Evolutionary conservation across 1,140 invertebrate genomes (phyloP).

Genomic region (Bursaphelenchus mucronatus): DNA sequence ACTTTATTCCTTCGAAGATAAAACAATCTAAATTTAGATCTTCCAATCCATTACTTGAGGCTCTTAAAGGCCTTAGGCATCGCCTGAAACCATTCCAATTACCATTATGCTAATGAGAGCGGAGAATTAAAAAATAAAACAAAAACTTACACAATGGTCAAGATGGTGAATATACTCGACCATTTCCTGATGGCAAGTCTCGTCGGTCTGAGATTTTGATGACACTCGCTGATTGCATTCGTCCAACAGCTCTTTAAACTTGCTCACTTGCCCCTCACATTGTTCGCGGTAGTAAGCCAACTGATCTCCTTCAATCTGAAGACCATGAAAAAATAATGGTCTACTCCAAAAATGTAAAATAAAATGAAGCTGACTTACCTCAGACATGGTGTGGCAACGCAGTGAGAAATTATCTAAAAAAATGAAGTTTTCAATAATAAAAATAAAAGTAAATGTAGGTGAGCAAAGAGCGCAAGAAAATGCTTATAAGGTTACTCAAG

Average conservation of each 20-base stretch:
- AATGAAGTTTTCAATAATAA: too few relatives aligned
- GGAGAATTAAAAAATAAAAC: conserved; percentile 2
- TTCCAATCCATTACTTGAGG: conserved; percentile 41
- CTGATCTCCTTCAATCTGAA: conserved; percentile 28
- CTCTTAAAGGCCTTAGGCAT: conserved; percentile 55
- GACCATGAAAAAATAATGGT: background rate
- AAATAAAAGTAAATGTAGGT: too few relatives aligned
- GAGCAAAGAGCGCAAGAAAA: too few relatives aligned
- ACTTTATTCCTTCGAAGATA: too few relatives aligned
- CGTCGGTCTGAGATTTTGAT: conserved; percentile 44
- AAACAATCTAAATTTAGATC: background rate
- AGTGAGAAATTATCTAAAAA: too few relatives aligned
- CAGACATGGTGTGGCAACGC: too few relatives aligned
- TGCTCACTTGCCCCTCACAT: conserved; percentile 44
- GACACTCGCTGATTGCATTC: conserved; percentile 56
- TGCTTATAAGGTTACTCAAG: too few relatives aligned
- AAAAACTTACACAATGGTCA: conserved; percentile 47
- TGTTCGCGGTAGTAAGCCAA: conserved; percentile 50
- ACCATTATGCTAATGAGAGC: conserved; percentile 8
- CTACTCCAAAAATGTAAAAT: background rate
- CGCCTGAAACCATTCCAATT: conserved; percentile 33
- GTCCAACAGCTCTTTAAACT: conserved; percentile 54
- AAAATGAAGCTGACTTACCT: too few relatives aligned
- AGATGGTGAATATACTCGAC: conserved; percentile 54
- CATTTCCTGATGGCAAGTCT: conserved; percentile 52